Evolutionary conservation across 1,140 invertebrate genomes (phyloP), one percentile per base, ranked within the genome.

Genomic region (Vanessa atalanta): DNA sequence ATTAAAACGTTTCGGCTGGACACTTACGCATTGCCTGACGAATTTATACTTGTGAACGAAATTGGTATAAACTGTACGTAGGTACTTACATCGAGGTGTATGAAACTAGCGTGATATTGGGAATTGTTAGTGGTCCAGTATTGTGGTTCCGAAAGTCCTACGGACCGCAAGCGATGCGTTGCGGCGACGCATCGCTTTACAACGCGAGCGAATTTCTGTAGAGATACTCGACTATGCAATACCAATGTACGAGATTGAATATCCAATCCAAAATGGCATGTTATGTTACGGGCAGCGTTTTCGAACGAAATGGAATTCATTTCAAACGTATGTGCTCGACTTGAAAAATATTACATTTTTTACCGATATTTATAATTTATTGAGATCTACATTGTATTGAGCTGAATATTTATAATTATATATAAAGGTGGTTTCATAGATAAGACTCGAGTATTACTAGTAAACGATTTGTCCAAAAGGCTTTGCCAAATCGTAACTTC

Each of bases 161-260:
- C 76, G 60, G 68, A 80, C 82, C 84, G 76, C 82, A 77, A 83
- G 79, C 77, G 81, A 77, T 81, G 69, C 78, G 82, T 79, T 80
- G 79, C 72, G 75, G 75, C 73, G 71, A 76, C 65, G 66, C 73
- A 47, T 61, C 70, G 64, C 73, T 76, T 64, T 71, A 66, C 70
- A 50, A 20, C 71, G 70, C 73, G 69, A 68, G 61, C 47, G 71
- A 65, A 70, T 75, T 70, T 65, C 67, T 68, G 43, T 70, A 60
- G 37, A 63, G 51, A 70, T 75, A 70, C 60, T 70, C 50, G 20
- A 43, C 37, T 55, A 68, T 64, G 66, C 70, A 66, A 72, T 57
- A 53, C 68, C 66, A 15, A 57, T 67, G 50, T 53, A 67, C 50
- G 31, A 69, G 66, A 69, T 69, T 60, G 53, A 60, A 64, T 71